Evolutionary conservation across 2,888 invertebrate genomes (phyloP).

Genomic region (Leptopterna dolabrata): DNA sequence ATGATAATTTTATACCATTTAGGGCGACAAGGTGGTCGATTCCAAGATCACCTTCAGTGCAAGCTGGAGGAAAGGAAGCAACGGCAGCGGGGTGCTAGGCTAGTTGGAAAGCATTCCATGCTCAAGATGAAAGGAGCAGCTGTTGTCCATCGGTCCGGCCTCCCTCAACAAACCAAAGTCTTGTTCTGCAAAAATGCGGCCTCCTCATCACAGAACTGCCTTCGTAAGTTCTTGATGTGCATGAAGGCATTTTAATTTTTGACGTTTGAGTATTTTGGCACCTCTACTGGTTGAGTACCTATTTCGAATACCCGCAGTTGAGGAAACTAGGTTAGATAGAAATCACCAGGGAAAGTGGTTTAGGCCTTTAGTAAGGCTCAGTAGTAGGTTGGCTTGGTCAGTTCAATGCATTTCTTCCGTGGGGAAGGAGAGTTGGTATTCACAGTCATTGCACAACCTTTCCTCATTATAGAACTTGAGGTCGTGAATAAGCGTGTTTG

Average conservation of each 20-base stretch:
- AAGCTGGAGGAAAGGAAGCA: slow-evolving; percentile 72
- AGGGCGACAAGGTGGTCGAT: slow-evolving; percentile 67
- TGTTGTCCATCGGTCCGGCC: slow-evolving; percentile 64
- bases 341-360: too few species aligned
- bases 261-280: not conserved
- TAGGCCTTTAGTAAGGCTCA: too few species aligned
- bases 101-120: slow-evolving; percentile 60
- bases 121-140: slow-evolving; percentile 61
- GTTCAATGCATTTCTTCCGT: too few species aligned
- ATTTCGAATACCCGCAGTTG: too few species aligned
- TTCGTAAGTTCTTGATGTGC: slow-evolving; percentile 48
- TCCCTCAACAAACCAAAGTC: slow-evolving; percentile 56
- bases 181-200: slow-evolving; percentile 55
- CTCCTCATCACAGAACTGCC: slow-evolving; percentile 55
- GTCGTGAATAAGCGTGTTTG: too few species aligned
- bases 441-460: too few species aligned
- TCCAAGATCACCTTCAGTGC: slow-evolving; percentile 73
- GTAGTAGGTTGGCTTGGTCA: too few species aligned
- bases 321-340: too few species aligned
- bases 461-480: too few species aligned
- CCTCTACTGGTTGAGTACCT: not conserved
- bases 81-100: slow-evolving; percentile 67
- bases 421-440: too few species aligned
- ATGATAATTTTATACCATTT: not conserved
- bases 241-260: not conserved